phyloP scores from a whole-genome alignment of 2,888 invertebrate genomes.

The Diadromus collaris region DNA sequence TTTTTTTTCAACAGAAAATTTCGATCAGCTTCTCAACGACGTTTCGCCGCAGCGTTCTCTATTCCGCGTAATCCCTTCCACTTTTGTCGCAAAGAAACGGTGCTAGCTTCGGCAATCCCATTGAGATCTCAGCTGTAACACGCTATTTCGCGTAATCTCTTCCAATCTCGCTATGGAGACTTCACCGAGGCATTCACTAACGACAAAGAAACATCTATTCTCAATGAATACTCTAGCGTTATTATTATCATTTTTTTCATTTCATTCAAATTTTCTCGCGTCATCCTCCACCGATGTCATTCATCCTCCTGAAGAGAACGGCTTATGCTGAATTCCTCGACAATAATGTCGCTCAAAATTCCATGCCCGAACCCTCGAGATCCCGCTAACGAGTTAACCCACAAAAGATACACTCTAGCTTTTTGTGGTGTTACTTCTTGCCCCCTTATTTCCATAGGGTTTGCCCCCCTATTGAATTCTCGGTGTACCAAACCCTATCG shows the following conservation, averaged over 20 bases:
- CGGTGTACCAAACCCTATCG: constrained; percentile 12
- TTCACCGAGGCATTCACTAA: not conserved
- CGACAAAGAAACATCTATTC: constrained; percentile 8
- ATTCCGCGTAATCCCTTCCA: constrained; percentile 22
- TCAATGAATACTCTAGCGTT: not conserved
- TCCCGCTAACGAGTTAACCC: not conserved
- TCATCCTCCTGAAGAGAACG: not conserved
- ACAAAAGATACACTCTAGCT: not conserved
- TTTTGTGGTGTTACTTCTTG: not conserved
- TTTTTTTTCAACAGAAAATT: constrained; percentile 3
- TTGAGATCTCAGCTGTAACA: constrained; percentile 14
- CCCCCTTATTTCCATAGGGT: not conserved
- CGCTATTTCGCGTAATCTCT: constrained; percentile 16
- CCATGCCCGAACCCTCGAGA: not conserved
- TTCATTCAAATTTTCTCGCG: not conserved
- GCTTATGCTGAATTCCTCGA: not conserved
- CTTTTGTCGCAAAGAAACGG: not conserved
- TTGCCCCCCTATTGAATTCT: constrained; percentile 1
- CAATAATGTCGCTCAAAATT: not conserved
- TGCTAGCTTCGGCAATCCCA: not conserved
- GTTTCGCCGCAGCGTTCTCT: constrained; percentile 7
- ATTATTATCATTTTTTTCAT: not conserved
- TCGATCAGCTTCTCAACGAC: constrained; percentile 25
- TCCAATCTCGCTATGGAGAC: constrained; percentile 16
- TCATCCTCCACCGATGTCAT: not conserved